Evolutionary conservation across 2,113 vertebrate genomes (phyloP), one percentile per base, ranked within the genome.

Genomic region (Callochromis pleurospilus): DNA sequence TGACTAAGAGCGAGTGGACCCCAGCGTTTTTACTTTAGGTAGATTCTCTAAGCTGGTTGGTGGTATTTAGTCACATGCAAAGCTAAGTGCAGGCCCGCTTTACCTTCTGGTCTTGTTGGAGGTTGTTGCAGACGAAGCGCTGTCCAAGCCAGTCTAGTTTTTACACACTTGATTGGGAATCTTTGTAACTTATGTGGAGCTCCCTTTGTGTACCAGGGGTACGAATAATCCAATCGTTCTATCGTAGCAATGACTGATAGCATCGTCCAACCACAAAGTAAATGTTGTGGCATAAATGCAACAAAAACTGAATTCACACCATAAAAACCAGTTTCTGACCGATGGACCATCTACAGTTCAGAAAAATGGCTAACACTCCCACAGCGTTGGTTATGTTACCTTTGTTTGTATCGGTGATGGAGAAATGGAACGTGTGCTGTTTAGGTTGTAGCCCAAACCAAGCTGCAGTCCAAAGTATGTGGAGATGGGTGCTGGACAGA

Each of bases 1-100:
- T 45, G 13, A 9, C n/a, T 6, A 73, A 45, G 65, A 17, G 29
- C 29, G 9, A 10, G 56, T 19, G 56, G 56, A 60, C 9, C 29
- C 0, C 56, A 17, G 15, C 15, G 6, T 17, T 60, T 60, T 31
- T 60, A 31, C 14, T 33, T 10, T 0, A 19, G 8, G 15, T 33
- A 60, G 14, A 60, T 60, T 60, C 29, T 60, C 5, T 29, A 65
- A 65, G 8, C 31, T 36, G 31, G 9, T 36, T 19, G 58, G 19
- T 36, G 31, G 26, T 5, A 0, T 33, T 60, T 60, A 17, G 29
- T 60, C 56, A 60, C 14, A 60, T 60, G 56, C 26, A 31, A 60
- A 60, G 26, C 29, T 60, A 6, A 33, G 29, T 31, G 8, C 13
- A 19, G 29, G 56, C 56, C 9, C 3, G 5, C 8, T 31, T 33